phyloP scores from a whole-genome alignment of 2,797 vertebrate genomes.

The Pteronotus mesoamericanus region DNA sequence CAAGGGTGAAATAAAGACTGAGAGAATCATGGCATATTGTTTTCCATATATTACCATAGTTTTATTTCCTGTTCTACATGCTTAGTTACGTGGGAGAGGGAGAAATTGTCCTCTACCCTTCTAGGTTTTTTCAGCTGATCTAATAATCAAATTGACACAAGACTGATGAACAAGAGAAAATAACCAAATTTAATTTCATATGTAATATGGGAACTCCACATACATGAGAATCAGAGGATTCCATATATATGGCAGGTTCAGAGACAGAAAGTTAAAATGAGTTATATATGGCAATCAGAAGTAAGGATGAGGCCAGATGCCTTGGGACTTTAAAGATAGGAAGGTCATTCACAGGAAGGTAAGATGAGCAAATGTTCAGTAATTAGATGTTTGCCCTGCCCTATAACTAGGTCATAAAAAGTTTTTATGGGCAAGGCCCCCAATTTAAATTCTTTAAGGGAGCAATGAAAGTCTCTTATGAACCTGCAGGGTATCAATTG shows the following conservation, averaged over 20 bases:
- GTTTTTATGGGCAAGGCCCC: background rate
- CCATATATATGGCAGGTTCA: background rate
- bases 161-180: background rate
- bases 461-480: background rate
- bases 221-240: background rate
- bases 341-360: background rate
- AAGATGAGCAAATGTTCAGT: background rate
- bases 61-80: background rate
- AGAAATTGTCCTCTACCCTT: background rate
- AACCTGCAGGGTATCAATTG: background rate
- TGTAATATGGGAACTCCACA: background rate
- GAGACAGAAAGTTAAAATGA: background rate
- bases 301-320: background rate
- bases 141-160: background rate
- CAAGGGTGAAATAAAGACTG: background rate
- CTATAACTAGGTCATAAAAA: background rate
- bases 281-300: too few species aligned
- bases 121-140: background rate
- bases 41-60: background rate
- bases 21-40: background rate
- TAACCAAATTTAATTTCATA: background rate
- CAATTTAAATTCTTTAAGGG: background rate
- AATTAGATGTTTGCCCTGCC: background rate
- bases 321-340: too few species aligned
- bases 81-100: background rate